Conservation (phyloP, 2,888 invertebrate genomes). For the Phanerotoma sp. region DNA sequence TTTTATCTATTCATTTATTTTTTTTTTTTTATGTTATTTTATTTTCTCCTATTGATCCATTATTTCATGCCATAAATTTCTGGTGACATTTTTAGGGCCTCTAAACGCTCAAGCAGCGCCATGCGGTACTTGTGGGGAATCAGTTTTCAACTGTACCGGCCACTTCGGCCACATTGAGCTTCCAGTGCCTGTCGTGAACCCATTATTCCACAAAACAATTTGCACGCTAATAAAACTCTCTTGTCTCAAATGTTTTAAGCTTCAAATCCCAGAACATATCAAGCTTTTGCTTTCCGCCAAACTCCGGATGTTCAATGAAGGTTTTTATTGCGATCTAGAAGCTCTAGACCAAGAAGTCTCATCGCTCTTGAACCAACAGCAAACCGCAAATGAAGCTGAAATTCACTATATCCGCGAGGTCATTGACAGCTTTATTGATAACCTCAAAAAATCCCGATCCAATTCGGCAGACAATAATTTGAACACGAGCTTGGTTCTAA, state of each 20-base stretch:
- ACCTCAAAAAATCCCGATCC: constrained; percentile 35
- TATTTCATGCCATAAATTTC: too few species aligned
- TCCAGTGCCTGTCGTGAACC: constrained; percentile 87
- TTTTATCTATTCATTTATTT: too few species aligned
- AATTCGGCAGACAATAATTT: constrained; percentile 46
- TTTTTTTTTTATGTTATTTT: too few species aligned
- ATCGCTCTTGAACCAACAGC: constrained; percentile 43
- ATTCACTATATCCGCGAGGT: constrained; percentile 57
- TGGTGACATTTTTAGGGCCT: constrained; percentile 59
- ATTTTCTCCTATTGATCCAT: too few species aligned
- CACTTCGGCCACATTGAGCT: constrained; percentile 95
- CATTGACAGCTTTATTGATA: constrained; percentile 57
- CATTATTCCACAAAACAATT: constrained; percentile 78
- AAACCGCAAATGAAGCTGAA: constrained; percentile 41
- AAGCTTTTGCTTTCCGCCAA: constrained; percentile 69
- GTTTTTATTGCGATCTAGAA: constrained; percentile 72
- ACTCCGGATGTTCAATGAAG: constrained; percentile 70
- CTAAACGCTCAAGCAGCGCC: constrained; percentile 66
- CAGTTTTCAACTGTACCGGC: constrained; percentile 74
- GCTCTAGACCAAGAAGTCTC: constrained; percentile 62
- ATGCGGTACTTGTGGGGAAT: constrained; percentile 79
- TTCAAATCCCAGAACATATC: constrained; percentile 66
- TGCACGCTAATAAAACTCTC: constrained; percentile 67
- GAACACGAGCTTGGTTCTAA: constrained; percentile 22
- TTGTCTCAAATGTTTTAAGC: constrained; percentile 70